A percentile compares a stretch with the other conserved stretches of the same genome.
Conservation (phyloP, 2,888 invertebrate species). For the Perizoma affinitatum region DNA sequence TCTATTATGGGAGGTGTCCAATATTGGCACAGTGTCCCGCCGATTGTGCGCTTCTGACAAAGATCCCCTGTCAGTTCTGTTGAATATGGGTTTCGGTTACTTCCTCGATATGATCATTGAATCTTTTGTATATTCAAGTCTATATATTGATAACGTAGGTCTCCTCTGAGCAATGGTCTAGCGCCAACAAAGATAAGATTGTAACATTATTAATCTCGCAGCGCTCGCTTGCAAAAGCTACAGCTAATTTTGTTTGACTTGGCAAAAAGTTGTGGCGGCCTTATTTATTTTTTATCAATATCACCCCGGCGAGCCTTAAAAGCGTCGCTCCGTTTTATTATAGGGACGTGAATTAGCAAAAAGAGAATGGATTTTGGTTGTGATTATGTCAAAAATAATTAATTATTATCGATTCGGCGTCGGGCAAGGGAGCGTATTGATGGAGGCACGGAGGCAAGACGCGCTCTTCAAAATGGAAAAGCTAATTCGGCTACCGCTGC, state of each 20-base stretch:
- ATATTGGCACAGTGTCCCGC: conserved; percentile 77
- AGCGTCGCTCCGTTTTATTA: conserved; percentile 82
- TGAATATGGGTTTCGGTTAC: conserved; percentile 61
- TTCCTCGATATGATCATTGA: conserved; percentile 50
- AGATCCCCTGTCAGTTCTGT: conserved; percentile 70
- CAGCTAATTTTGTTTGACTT: conserved; percentile 76
- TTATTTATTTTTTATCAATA: conserved; percentile 84
- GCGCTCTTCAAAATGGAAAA: conserved; percentile 77
- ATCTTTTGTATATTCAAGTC: conserved; percentile 31
- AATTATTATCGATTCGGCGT: conserved; percentile 86
- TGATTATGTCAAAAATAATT: conserved; percentile 90
- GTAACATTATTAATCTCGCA: conserved; percentile 70
- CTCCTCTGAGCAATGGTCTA: conserved; percentile 26
- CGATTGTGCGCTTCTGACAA: conserved; percentile 65
- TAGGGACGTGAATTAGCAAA: conserved; percentile 87
- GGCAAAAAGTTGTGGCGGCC: conserved; percentile 67
- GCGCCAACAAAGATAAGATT: conserved; percentile 43
- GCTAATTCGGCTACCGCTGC: conserved; percentile 70
- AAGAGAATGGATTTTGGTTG: conserved; percentile 86
- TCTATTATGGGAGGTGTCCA: conserved; percentile 68
- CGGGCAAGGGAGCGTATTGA: conserved; percentile 76
- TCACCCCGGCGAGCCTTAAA: conserved; percentile 73
- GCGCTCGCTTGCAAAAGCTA: conserved; percentile 60
- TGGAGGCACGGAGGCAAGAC: conserved; percentile 58
- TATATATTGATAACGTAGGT: conserved; percentile 27